These are phyloP conservation scores for Dermochelys coriacea DNA, from an alignment of 2,797 vertebrate genomes.

Conservation along the genomic window DNA sequence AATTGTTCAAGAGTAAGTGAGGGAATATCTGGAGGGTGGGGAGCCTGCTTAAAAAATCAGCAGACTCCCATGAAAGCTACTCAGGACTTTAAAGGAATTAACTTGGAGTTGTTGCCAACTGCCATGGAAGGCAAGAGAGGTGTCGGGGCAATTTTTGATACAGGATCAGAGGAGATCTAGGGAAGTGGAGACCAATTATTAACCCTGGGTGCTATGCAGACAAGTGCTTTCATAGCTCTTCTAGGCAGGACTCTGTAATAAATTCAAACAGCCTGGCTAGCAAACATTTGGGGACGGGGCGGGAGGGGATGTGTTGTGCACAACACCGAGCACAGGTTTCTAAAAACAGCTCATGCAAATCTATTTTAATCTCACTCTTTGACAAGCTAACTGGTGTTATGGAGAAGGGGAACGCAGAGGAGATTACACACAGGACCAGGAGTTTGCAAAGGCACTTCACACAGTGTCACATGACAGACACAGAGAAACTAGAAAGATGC, in stretches of 20 bases:
- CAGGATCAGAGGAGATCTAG: neutral
- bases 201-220: neutral
- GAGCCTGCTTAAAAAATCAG: neutral
- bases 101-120: fast-evolving
- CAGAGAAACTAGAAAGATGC: neutral
- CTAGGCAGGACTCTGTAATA: neutral
- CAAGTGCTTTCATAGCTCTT: neutral
- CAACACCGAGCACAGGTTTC: constrained; percentile 55
- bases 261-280: neutral
- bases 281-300: neutral
- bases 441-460: fast-evolving
- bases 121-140: fast-evolving
- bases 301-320: constrained; percentile 46
- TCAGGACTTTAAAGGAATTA: neutral
- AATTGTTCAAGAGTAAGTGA: neutral
- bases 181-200: neutral
- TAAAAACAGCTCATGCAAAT: constrained; percentile 62
- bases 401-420: constrained; percentile 5
- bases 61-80: neutral
- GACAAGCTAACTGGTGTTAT: constrained; percentile 47
- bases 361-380: constrained; percentile 67
- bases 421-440: neutral
- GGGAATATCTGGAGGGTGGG: neutral
- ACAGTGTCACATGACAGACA: fast-evolving
- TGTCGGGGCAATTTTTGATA: neutral